Conservation (phyloP, 2,888 invertebrate species). For the Pheosia tremula region DNA sequence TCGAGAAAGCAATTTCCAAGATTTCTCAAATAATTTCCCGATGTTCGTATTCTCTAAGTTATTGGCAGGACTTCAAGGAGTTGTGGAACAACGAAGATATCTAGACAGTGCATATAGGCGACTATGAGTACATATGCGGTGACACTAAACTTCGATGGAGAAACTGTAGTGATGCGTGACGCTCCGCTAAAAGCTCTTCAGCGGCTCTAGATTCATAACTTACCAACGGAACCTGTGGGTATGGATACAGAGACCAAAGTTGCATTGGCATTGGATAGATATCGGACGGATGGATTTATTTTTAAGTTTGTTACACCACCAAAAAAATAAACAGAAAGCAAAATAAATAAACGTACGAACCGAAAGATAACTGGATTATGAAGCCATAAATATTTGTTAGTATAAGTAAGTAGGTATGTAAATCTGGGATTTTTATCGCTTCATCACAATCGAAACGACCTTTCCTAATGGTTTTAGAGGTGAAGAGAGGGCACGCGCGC, state of each 20-base stretch:
- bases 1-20: slow-evolving; percentile 25
- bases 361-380: slow-evolving; percentile 11
- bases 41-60: slow-evolving; percentile 30
- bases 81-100: slow-evolving; percentile 17
- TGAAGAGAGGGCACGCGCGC: slow-evolving; percentile 33
- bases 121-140: slow-evolving; percentile 17
- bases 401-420: slow-evolving; percentile 34
- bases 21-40: slow-evolving; percentile 25
- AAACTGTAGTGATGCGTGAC: slow-evolving; percentile 16
- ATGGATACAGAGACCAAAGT: slow-evolving; percentile 18
- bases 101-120: slow-evolving; percentile 8
- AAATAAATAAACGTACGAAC: slow-evolving; percentile 14
- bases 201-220: slow-evolving; percentile 19
- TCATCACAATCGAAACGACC: slow-evolving; percentile 43
- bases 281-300: slow-evolving; percentile 10
- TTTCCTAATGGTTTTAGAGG: slow-evolving; percentile 38
- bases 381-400: slow-evolving; percentile 24
- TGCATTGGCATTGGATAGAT: slow-evolving; percentile 11
- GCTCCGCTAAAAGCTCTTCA: slow-evolving; percentile 20
- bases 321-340: slow-evolving; percentile 21
- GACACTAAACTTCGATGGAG: slow-evolving; percentile 13
- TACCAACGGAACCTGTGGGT: slow-evolving; percentile 32
- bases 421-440: slow-evolving; percentile 40
- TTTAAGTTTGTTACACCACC: slow-evolving; percentile 23
- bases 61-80: slow-evolving; percentile 26